A percentile compares a stretch with the other conserved stretches of the same genome.
Evolutionary conservation across 2,113 vertebrate species (phyloP).

Genomic region (Spermophilus dauricus): DNA sequence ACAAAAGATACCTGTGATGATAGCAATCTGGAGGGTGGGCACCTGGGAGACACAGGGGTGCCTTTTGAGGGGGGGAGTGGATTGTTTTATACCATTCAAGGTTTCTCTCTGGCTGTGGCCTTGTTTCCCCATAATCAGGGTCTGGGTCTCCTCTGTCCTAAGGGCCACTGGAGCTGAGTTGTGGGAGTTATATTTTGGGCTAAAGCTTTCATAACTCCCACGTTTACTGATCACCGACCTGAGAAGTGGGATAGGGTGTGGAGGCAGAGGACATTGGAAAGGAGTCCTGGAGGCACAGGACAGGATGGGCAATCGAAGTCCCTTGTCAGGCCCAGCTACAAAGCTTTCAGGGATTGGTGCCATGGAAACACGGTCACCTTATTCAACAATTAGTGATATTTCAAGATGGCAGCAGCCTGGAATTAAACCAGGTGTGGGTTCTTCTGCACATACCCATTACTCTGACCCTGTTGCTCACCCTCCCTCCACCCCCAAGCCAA

Average conservation of each 20-base stretch:
- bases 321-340: rapidly evolving
- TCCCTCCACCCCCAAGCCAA: neutral
- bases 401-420: rapidly evolving
- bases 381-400: neutral
- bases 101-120: rapidly evolving
- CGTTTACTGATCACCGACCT: neutral
- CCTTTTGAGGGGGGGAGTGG: rapidly evolving
- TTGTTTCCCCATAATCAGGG: rapidly evolving
- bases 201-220: neutral
- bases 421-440: neutral
- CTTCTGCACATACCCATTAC: rapidly evolving
- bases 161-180: neutral
- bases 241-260: neutral
- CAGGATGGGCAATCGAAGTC: neutral
- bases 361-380: rapidly evolving
- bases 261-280: neutral
- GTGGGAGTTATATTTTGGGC: neutral
- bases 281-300: neutral
- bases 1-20: rapidly evolving
- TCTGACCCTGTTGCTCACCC: no score
- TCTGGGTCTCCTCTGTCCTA: neutral
- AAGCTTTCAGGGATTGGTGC: no score
- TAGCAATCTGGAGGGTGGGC: rapidly evolving
- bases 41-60: rapidly evolving
- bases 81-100: rapidly evolving